Conservation (phyloP, 2,113 vertebrate genomes). For the Capreolus pygargus region DNA sequence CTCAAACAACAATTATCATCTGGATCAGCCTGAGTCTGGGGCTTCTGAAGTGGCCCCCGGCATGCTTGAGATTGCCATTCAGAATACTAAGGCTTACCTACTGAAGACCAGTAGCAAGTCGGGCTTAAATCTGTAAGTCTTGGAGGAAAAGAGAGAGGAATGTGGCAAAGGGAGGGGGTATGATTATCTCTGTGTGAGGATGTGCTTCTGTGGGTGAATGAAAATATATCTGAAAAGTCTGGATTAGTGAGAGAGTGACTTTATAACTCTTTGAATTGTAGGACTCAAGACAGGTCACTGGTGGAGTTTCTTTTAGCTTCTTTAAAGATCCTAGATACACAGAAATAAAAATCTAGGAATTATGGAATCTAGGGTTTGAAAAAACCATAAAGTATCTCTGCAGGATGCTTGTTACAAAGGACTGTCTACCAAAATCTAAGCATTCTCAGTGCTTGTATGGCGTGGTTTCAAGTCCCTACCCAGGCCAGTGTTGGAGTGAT, state of each 20-base stretch:
- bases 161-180: neutral
- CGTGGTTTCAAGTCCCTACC: neutral
- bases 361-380: neutral
- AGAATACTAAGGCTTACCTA: conserved; percentile 87
- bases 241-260: neutral
- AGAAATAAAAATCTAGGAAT: conserved; percentile 25
- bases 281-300: neutral
- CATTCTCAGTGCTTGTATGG: neutral
- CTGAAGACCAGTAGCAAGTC: conserved; percentile 80
- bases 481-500: neutral
- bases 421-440: neutral
- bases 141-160: neutral
- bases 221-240: neutral
- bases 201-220: neutral
- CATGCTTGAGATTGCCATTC: conserved; percentile 67
- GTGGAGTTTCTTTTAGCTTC: neutral
- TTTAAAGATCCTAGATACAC: neutral
- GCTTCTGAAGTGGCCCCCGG: neutral
- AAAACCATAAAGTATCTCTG: neutral
- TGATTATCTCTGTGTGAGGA: neutral
- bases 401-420: neutral
- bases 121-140: conserved; percentile 89
- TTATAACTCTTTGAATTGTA: neutral
- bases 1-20: conserved; percentile 34
- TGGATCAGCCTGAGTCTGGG: conserved; percentile 23